Conservation (phyloP, 2,113 vertebrate species). For the Ceratotherium simum region DNA sequence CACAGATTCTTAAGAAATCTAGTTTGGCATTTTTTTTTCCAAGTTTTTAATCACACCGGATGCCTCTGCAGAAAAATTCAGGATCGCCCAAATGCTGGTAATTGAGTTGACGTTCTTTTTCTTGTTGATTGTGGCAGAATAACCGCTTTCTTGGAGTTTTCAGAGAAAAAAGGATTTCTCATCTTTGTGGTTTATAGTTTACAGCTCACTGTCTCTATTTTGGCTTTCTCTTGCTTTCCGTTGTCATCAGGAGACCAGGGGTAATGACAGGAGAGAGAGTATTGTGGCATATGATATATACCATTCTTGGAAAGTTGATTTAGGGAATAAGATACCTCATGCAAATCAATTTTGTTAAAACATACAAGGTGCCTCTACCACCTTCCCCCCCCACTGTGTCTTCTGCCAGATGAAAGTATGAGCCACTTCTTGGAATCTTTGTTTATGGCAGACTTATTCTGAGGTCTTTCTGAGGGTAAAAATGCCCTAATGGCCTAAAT, state of each 20-base stretch:
- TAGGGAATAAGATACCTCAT: background rate
- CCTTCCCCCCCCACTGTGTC: background rate
- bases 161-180: background rate
- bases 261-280: background rate
- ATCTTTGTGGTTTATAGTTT: background rate
- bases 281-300: background rate
- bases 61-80: background rate
- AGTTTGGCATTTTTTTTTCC: background rate
- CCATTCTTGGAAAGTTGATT: background rate
- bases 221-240: background rate
- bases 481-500: background rate
- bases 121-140: background rate
- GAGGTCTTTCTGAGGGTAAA: background rate
- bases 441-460: background rate
- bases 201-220: background rate
- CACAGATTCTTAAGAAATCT: background rate
- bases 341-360: background rate
- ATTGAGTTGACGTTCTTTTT: background rate
- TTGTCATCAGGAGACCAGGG: background rate
- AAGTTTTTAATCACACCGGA: background rate
- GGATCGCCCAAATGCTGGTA: background rate
- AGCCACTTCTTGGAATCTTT: constrained; percentile 14
- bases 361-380: background rate
- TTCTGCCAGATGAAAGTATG: background rate
- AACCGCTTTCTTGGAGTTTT: constrained; percentile 18